phyloP scores from a whole-genome alignment of 2,797 vertebrate genomes.

The Ctenochaetus hawaiiensis region DNA sequence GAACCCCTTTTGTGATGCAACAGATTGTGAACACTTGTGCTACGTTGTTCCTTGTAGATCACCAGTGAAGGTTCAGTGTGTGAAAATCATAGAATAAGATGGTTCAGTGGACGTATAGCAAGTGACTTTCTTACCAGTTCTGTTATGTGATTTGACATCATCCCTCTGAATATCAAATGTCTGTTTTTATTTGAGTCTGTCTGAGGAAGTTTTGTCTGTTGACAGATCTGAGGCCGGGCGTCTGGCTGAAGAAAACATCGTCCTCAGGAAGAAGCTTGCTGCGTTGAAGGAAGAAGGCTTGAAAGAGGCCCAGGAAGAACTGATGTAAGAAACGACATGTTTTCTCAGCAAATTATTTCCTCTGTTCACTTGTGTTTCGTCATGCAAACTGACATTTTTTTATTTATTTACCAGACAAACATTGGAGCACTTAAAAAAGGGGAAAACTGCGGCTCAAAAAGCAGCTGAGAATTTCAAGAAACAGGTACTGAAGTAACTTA shows the following conservation, averaged over 20 bases:
- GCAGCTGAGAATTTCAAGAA: constrained; percentile 88
- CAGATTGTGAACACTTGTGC: constrained; percentile 7
- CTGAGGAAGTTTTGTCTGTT: constrained; percentile 19
- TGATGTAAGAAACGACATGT: constrained; percentile 84
- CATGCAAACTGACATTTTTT: neutral
- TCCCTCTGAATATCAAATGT: neutral
- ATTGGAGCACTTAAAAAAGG: constrained; percentile 87
- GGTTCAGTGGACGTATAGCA: neutral
- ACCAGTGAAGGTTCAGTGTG: constrained; percentile 22
- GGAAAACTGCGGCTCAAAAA: constrained; percentile 87
- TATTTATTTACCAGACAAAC: constrained; percentile 83
- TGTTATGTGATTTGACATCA: neutral
- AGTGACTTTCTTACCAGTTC: neutral
- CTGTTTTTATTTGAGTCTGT: constrained; percentile 18
- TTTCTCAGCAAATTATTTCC: neutral
- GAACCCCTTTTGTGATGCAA: constrained; percentile 9
- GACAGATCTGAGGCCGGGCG: constrained; percentile 88
- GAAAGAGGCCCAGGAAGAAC: constrained; percentile 86
- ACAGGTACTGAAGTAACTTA: constrained; percentile 84
- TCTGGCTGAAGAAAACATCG: constrained; percentile 89
- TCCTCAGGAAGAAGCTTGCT: constrained; percentile 86
- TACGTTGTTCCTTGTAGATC: constrained; percentile 44
- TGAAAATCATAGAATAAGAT: constrained; percentile 12
- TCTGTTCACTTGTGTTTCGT: neutral
- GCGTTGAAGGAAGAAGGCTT: constrained; percentile 89